Percentiles rank a stretch among this genome's conserved stretches.
phyloP scores from a whole-genome alignment of 2,888 invertebrate species.

The Heliconius aoede region DNA sequence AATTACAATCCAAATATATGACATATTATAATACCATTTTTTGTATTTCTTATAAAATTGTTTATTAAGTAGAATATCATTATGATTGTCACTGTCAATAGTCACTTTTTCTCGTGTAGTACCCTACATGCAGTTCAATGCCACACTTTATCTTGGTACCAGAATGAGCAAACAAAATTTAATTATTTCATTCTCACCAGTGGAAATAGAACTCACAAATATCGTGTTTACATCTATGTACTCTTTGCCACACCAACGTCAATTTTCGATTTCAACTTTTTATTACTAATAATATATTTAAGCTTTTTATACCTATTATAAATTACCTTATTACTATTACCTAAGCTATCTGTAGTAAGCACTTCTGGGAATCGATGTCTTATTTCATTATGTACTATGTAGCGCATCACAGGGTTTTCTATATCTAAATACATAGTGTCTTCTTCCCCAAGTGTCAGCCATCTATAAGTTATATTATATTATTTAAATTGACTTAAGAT shows the following conservation, averaged over 20 bases:
- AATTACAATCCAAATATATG: too few relatives aligned
- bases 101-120: too few relatives aligned
- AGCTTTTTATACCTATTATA: background rate
- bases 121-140: too few relatives aligned
- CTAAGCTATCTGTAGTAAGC: conserved; percentile 79
- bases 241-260: background rate
- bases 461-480: conserved; percentile 59
- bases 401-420: conserved; percentile 77
- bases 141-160: too few relatives aligned
- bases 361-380: conserved; percentile 78
- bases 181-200: too few relatives aligned
- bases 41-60: too few relatives aligned
- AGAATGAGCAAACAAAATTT: too few relatives aligned
- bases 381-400: conserved; percentile 84
- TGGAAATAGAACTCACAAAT: too few relatives aligned
- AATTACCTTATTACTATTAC: conserved; percentile 81
- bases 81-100: too few relatives aligned
- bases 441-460: conserved; percentile 65
- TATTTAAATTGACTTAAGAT: conserved; percentile 4
- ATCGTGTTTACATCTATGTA: background rate
- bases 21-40: too few relatives aligned
- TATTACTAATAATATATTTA: background rate
- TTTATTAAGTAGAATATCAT: too few relatives aligned
- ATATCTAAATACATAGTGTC: conserved; percentile 71
- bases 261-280: too few relatives aligned